A percentile compares a stretch with the other conserved stretches of the same genome.
Conservation (phyloP, 2,888 invertebrate species). For the Drosophila imparisetae region DNA sequence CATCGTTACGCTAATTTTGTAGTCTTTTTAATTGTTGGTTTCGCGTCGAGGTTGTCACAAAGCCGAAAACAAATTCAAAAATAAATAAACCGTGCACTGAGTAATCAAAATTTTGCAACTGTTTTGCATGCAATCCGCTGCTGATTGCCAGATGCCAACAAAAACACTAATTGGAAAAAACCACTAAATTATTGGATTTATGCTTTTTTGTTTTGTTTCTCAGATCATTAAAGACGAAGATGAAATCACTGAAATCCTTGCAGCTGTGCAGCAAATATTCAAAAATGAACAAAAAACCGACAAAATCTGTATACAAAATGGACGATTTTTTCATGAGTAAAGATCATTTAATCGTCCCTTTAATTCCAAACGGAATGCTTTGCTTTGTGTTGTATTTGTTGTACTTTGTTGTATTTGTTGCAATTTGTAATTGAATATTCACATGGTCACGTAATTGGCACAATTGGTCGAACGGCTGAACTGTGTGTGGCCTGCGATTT, state of each 20-base stretch:
- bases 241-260: background rate
- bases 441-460: slow-evolving; percentile 37
- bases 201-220: background rate
- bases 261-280: background rate
- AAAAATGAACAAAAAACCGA: no score
- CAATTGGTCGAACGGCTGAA: slow-evolving; percentile 16
- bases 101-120: slow-evolving; percentile 2
- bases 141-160: background rate
- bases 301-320: no score
- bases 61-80: background rate
- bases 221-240: background rate
- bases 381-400: background rate
- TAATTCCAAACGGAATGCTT: slow-evolving; percentile 4
- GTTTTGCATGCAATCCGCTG: background rate
- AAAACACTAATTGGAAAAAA: background rate
- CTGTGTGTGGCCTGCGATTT: slow-evolving; percentile 42
- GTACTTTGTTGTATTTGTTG: background rate
- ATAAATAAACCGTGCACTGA: background rate
- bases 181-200: background rate
- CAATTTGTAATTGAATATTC: slow-evolving; percentile 53
- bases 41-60: background rate
- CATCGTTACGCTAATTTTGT: slow-evolving; percentile 8
- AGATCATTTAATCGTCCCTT: background rate
- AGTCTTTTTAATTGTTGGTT: slow-evolving; percentile 7
- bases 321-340: background rate